Base-by-base conservation (phyloP, 2,888 invertebrate genomes). In the Neria commutata region DNA sequence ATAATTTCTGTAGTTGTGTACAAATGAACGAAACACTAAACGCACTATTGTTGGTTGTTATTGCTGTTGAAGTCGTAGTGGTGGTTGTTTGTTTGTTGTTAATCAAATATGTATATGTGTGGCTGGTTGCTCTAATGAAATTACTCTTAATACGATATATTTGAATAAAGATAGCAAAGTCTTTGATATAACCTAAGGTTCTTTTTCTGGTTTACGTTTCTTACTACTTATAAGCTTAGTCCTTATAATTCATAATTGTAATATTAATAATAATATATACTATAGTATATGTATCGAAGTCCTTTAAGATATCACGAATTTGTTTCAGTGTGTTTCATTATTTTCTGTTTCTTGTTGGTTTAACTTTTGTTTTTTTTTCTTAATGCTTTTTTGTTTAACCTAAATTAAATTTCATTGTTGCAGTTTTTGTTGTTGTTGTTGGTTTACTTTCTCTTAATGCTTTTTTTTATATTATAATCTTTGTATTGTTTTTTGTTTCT, bases 261-360 rank as follows among this genome's bases (percentile, higher is more conserved):
- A n/a, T n/a, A n/a, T n/a, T n/a, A n/a, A n/a, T n/a, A n/a, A 72
- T 75, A 74, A 72, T 69, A 79, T 77, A 77, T 77, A 77, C 76
- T 80, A 79, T 80, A 80, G 78, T 80, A 80, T 78, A 79, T 79
- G 79, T 79, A 81, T 79, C 79, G 79, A 79, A 79, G 79, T 79
- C 79, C 79, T 79, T 79, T 79, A 79, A 79, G 79, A 79, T 79
- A 79, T 79, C 79, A 79, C 79, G 79, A 80, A 80, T 80, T 81
- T 81, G 79, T 79, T 79, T 79, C 79, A 81, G 79, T 81, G n/a
- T n/a, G 79, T 81, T 80, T 76, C 69, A 70, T 79, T 78, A 77
- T 76, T 74, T 76, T 79, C 73, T 73, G 54, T 65, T 57, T 66
- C 67, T 75, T 62, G n/a, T n/a, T 65, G 56, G 59, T 59, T 60